Base-by-base conservation (phyloP, 2,888 invertebrate species). In the Augiades crinisus region DNA sequence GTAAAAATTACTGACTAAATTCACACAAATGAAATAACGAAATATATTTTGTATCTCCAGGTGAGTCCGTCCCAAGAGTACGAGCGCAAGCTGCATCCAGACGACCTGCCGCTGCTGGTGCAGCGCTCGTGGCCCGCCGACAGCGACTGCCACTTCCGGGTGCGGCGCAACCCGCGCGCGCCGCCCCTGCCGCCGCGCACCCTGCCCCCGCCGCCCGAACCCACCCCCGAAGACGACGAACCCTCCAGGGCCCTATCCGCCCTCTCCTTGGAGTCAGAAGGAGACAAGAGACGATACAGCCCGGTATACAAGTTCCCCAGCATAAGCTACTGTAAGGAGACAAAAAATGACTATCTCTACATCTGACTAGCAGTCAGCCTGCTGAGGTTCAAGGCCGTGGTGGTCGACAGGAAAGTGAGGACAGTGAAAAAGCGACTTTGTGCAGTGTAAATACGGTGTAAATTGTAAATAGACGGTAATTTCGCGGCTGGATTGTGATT, bases 81-180 rank as follows among this genome's bases (percentile, higher is more conserved):
- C 81, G 96, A 97, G 79, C 92, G 97, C 53, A 96, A 96, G 83
- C 83, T 97, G 27, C 96, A 97, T 78, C 95, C 95, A 0, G 96
- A 96, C 63, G 97, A 97, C 78, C 91, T 95, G 56, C 96, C 97
- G 0, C 88, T 97, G 16, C 91, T 93, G 63, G 95, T 96, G 22
- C 96, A 96, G 75, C 93, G 94, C 62, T 91, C 93, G 6, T 94
- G 95, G 93, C 91, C 93, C 53, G 81, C 92, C 5, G 92, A 92
- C 74, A 91, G 91, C 50, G 92, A 93, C 72, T 95, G 95, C 66
- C 95, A 96, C 81, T 96, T 97, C 82, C 90, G 96, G 33, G 94
- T 97, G 54, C 92, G 96, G 52, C 91, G 96, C 59, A 96, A 95
- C 84, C 95, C 95, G 0, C 93, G 95, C 65, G 95, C 95, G 61